Base-by-base conservation (phyloP, 2,113 vertebrate species). In the Lipophrys pholis region DNA sequence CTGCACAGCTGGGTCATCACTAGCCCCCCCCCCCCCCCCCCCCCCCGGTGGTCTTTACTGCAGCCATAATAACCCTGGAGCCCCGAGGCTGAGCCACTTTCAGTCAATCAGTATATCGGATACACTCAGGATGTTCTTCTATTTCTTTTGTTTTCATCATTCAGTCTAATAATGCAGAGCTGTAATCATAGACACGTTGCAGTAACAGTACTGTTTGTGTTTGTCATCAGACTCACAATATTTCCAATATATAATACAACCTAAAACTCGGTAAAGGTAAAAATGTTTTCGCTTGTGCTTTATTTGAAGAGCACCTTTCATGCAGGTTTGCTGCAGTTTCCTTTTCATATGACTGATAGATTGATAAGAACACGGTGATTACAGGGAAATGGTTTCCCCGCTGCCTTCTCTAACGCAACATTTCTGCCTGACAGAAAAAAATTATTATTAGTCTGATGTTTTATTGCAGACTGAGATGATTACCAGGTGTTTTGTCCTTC, bases 1-100 rank as follows among this genome's bases (percentile, higher is more conserved):
- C 65, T 72, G 62, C 65, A 54, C 55, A 59, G 68, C 30, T 9
- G 1, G 62, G 73, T 78, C 77, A 84, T 65, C 56, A 65, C 15
- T 15, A 46, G 50, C 46, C 56, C 73, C 51, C 21, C 21, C 21
- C 21, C 21, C 21, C 21, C 21, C 49, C 42, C 16, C 21, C 21
- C 21, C 21, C 21, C 49, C 42, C 16, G 36, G 64, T 71, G 57
- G 38, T 72, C 52, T 80, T 72, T 48, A 71, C 21, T 67, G 49
- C 50, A 12, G 16, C 51, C 39, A 16, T 73, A 75, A 76, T 63
- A 84, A 69, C 61, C 62, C 59, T 8, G 45, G 17, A 40, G 43
- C 51, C 52, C 16, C 36, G 40, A 48, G 38, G 54, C 15, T 45
- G 17, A 52, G 15, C 46, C 38, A 5, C 12, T 51, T 16, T 53